Percentiles rank a stretch among this genome's conserved stretches.
Conservation (phyloP, 2,113 vertebrate species). For the Orcinus orca region DNA sequence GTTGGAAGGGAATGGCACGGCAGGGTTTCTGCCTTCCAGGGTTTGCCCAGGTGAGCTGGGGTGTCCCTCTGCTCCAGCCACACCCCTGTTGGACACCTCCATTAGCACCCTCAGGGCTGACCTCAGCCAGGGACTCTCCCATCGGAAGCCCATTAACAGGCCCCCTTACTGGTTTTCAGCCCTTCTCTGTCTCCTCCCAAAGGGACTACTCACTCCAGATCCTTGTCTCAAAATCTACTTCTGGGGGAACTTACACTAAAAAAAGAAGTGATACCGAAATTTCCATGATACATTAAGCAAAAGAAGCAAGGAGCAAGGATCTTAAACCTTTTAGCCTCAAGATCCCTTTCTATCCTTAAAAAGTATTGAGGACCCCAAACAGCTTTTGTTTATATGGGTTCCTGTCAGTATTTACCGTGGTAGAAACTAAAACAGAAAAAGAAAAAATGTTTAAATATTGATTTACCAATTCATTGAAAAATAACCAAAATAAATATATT, state of each 20-base stretch:
- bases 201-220: not conserved
- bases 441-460: not conserved
- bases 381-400: not conserved
- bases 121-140: not conserved
- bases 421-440: not conserved
- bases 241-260: not conserved
- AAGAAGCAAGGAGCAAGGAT: not conserved
- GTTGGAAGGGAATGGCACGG: not conserved
- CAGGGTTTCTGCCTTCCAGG: not conserved
- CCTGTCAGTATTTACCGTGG: not conserved
- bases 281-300: not conserved
- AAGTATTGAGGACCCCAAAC: not conserved
- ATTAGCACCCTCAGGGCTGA: rapidly evolving
- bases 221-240: not conserved
- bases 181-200: not conserved
- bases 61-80: not conserved
- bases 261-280: not conserved
- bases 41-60: too few species aligned
- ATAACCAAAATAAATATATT: not conserved
- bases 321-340: not conserved
- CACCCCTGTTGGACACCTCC: rapidly evolving
- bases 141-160: not conserved
- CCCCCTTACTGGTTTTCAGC: not conserved
- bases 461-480: not conserved
- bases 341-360: not conserved